Evolutionary conservation across 2,797 vertebrate species (phyloP).

Genomic region (Myripristis murdjan): DNA sequence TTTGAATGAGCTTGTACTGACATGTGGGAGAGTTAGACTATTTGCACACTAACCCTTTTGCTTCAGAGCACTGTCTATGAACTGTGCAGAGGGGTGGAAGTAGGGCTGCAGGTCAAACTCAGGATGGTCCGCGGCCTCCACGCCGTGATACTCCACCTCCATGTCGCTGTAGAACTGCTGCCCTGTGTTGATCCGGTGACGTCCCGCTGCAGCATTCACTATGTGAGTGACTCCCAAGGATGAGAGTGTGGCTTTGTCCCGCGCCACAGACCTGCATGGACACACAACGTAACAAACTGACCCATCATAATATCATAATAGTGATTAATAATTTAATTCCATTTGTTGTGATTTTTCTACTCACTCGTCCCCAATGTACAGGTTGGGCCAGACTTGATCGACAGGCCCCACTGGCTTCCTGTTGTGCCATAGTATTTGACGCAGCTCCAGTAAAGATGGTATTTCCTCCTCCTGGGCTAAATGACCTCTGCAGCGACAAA

Average conservation of each 20-base stretch:
- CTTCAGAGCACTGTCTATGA: constrained; percentile 85
- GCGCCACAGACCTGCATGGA: constrained; percentile 79
- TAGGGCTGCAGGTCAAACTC: constrained; percentile 88
- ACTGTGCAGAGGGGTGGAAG: constrained; percentile 86
- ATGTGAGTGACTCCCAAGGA: constrained; percentile 88
- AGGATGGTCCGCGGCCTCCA: constrained; percentile 89
- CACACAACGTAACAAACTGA: neutral
- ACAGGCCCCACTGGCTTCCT: constrained; percentile 74
- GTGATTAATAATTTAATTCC: constrained; percentile 40
- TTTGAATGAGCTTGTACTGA: too few species aligned
- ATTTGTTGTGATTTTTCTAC: constrained; percentile 20
- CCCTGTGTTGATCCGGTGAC: constrained; percentile 86
- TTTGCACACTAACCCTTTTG: constrained; percentile 52
- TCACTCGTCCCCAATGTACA: constrained; percentile 83
- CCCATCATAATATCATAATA: constrained; percentile 38
- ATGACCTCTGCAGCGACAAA: constrained; percentile 51
- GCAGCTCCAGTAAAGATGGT: constrained; percentile 85
- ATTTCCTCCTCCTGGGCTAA: constrained; percentile 58
- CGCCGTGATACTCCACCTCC: constrained; percentile 81
- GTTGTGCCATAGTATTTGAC: constrained; percentile 82
- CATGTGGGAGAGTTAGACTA: neutral
- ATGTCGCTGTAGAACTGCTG: constrained; percentile 86
- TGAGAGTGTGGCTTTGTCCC: constrained; percentile 83
- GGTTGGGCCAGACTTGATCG: constrained; percentile 91
- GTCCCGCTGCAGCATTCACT: constrained; percentile 87